Evolutionary conservation across 2,888 invertebrate species (phyloP).

Genomic region (Apamea monoglypha): DNA sequence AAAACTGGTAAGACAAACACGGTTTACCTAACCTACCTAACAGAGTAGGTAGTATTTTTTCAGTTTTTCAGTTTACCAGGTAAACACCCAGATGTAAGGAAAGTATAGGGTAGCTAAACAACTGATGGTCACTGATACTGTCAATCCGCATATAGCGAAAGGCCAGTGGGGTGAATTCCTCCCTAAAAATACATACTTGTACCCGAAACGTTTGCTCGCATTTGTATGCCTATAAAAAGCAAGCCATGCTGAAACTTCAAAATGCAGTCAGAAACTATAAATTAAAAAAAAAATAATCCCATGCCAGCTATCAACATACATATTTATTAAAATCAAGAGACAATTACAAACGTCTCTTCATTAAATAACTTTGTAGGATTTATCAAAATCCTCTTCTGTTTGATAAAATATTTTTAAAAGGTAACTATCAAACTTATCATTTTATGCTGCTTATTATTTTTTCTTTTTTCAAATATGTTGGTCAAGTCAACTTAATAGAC

Average conservation of each 20-base stretch:
- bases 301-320: neutral
- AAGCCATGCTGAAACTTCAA: neutral
- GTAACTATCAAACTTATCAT: neutral
- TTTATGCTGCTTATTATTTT: neutral
- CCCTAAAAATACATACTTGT: neutral
- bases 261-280: neutral
- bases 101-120: too few species aligned
- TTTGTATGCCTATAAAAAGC: neutral
- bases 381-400: too few species aligned
- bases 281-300: too few species aligned
- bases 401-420: too few species aligned
- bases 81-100: too few species aligned
- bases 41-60: too few species aligned
- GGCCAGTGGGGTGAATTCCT: neutral
- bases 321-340: neutral
- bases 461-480: constrained; percentile 11
- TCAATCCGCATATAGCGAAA: neutral
- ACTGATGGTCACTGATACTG: neutral
- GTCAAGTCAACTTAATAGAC: constrained; percentile 2
- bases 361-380: neutral
- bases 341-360: neutral
- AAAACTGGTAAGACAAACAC: neutral
- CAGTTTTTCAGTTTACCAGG: too few species aligned
- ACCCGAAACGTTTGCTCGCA: neutral
- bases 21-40: neutral